A percentile compares a stretch with the other conserved stretches of the same genome.
phyloP scores from a whole-genome alignment of 2,113 vertebrate genomes.

The Leucoraja erinaceus region DNA sequence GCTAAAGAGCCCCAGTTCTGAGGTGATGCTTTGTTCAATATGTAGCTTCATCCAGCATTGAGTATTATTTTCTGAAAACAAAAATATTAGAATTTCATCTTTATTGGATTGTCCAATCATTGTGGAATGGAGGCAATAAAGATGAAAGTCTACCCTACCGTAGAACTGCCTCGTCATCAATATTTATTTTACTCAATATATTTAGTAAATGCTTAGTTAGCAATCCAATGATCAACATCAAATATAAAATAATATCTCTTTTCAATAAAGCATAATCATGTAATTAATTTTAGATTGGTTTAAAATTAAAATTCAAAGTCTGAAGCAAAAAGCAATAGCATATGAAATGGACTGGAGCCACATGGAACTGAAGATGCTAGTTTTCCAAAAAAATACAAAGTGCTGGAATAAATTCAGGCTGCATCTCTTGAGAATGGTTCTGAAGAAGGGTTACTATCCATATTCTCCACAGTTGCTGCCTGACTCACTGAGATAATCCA shows the following conservation, averaged over 20 bases:
- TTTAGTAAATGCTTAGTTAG: not conserved
- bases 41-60: not conserved
- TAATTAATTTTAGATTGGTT: not conserved
- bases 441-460: too few species aligned
- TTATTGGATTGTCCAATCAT: not conserved
- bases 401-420: too few species aligned
- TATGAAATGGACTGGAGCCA: too few species aligned
- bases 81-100: not conserved
- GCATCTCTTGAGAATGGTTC: too few species aligned
- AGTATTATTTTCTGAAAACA: too few species aligned
- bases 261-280: not conserved
- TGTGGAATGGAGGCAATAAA: not conserved
- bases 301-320: not conserved
- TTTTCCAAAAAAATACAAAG: too few species aligned
- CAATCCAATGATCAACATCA: not conserved
- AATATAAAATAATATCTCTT: not conserved
- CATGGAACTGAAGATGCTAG: too few species aligned
- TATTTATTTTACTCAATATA: not conserved
- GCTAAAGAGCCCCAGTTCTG: slow-evolving; percentile 96
- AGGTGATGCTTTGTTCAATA: slow-evolving; percentile 59
- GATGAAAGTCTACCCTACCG: not conserved
- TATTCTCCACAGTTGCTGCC: too few species aligned
- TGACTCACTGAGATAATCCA: too few species aligned
- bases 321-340: not conserved
- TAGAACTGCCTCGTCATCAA: not conserved